These are phyloP conservation scores for Elysia chlorotica DNA, from an alignment of 1,140 invertebrate genomes.

Conservation along the genomic window DNA sequence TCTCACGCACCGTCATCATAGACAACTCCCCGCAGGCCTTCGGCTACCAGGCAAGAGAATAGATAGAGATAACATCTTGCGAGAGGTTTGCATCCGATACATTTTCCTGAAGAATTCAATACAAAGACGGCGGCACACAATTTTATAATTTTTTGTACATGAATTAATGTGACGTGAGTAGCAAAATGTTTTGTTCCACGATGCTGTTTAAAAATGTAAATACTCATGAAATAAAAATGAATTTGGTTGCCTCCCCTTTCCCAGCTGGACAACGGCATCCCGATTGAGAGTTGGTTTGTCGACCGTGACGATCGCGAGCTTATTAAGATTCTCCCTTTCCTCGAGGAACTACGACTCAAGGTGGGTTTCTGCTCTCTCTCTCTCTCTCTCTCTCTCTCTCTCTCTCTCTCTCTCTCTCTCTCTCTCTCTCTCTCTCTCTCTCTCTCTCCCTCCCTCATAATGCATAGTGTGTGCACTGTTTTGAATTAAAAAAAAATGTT, in stretches of 20 bases:
- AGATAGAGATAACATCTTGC: too few relatives aligned
- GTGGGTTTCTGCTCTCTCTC: constrained; percentile 43
- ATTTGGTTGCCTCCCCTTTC: constrained; percentile 49
- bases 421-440: neutral
- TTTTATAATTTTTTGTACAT: too few relatives aligned
- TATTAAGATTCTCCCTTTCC: constrained; percentile 89
- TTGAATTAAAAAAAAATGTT: neutral
- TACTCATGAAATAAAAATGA: neutral
- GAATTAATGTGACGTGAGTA: too few relatives aligned
- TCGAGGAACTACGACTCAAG: constrained; percentile 77
- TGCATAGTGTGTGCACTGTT: neutral
- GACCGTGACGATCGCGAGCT: constrained; percentile 89
- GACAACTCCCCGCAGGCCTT: constrained; percentile 93
- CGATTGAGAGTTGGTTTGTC: constrained; percentile 97
- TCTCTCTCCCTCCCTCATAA: neutral
- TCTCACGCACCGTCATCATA: constrained; percentile 89
- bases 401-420: neutral
- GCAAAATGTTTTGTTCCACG: too few relatives aligned
- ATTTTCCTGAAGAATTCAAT: too few relatives aligned
- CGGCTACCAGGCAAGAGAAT: constrained; percentile 82
- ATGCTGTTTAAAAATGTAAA: too few relatives aligned
- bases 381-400: neutral
- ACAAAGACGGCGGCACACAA: too few relatives aligned
- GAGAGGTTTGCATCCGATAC: too few relatives aligned
- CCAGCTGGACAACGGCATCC: constrained; percentile 94